Evolutionary conservation across 2,888 invertebrate species (phyloP).

Genomic region (Eumerus sabulonum): DNA sequence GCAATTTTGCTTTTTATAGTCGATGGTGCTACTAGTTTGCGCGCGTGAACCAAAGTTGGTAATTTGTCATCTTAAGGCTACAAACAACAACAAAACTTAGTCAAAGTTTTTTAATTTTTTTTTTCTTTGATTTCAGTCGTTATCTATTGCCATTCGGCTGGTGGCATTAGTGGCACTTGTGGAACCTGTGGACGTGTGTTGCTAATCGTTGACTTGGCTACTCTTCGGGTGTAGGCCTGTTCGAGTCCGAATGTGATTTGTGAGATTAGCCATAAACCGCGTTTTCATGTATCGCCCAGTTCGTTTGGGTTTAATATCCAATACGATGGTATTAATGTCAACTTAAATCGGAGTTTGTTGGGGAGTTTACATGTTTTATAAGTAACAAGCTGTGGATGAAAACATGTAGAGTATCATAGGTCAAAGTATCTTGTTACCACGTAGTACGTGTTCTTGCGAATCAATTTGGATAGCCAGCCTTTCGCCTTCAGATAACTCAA

Average conservation of each 20-base stretch:
- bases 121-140: neutral
- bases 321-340: constrained; percentile 57
- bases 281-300: constrained; percentile 45
- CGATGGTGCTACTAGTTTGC: constrained; percentile 43
- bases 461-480: too few species aligned
- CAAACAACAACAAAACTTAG: constrained; percentile 57
- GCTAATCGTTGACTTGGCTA: constrained; percentile 55
- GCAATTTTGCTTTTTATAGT: constrained; percentile 57
- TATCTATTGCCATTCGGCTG: too few species aligned
- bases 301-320: constrained; percentile 24
- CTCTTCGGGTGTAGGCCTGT: constrained; percentile 48
- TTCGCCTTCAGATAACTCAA: too few species aligned
- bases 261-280: constrained; percentile 43
- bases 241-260: constrained; percentile 51
- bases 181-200: constrained; percentile 39
- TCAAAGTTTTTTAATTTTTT: constrained; percentile 15
- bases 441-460: too few species aligned
- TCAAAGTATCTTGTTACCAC: too few species aligned
- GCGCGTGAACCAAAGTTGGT: constrained; percentile 32
- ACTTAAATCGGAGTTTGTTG: constrained; percentile 32
- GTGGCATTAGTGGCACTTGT: constrained; percentile 43
- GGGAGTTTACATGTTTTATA: constrained; percentile 43
- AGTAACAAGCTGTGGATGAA: constrained; percentile 33
- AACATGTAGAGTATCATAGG: neutral
- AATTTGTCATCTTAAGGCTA: constrained; percentile 67